Conservation (phyloP, 1,140 invertebrate genomes). For the Brachionus koreanus region DNA sequence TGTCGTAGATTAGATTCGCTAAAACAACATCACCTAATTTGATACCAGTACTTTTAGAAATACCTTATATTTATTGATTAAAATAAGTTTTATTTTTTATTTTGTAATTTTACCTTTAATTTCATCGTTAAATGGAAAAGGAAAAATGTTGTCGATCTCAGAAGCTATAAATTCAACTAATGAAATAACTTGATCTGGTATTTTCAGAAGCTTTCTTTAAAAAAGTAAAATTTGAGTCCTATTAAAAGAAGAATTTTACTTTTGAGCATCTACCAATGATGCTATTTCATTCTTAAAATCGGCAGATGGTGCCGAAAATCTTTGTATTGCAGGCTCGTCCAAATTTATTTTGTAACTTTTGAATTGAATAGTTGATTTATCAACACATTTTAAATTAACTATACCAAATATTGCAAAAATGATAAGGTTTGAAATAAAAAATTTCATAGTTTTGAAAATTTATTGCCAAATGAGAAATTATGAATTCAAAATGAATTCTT, state of each 20-base stretch:
- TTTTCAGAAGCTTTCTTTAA: constrained; percentile 1
- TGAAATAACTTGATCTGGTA: not conserved
- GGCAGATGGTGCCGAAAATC: not conserved
- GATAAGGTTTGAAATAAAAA: not conserved
- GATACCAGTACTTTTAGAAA: not conserved
- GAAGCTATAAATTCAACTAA: constrained; percentile 23
- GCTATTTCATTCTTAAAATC: constrained; percentile 9
- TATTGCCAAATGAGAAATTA: not conserved
- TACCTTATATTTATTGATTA: not conserved
- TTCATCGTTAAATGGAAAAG: constrained; percentile 41
- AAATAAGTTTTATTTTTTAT: not conserved
- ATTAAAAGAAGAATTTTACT: not conserved
- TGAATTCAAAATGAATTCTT: not conserved
- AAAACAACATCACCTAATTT: constrained; percentile 48
- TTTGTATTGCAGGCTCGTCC: constrained; percentile 15
- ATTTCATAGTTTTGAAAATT: not conserved
- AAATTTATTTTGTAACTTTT: constrained; percentile 39
- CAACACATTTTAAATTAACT: not conserved
- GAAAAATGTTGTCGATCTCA: not conserved
- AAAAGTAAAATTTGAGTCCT: not conserved
- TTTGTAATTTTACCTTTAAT: not conserved
- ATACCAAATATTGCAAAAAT: not conserved
- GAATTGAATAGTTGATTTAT: not conserved
- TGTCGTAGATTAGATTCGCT: constrained; percentile 50
- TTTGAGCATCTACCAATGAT: constrained; percentile 31